A percentile compares a stretch with the other conserved stretches of the same genome.
These are phyloP conservation scores for Enhydra lutris DNA, from an alignment of 2,113 vertebrate species.

Conservation along the genomic window DNA sequence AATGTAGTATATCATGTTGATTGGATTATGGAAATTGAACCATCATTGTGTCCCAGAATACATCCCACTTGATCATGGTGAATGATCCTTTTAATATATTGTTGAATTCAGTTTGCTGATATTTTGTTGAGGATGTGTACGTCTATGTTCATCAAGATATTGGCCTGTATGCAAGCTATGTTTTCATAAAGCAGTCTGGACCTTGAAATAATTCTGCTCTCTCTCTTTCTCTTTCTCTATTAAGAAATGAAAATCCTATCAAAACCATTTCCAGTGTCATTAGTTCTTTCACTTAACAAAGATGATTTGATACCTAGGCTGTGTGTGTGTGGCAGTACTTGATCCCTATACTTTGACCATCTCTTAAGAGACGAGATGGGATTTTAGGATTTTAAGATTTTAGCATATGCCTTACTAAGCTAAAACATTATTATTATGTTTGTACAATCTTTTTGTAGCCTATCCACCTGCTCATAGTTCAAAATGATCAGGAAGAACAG, in stretches of 20 bases:
- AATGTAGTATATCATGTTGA: background rate
- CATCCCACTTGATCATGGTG: background rate
- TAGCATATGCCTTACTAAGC: background rate
- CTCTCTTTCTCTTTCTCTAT: background rate
- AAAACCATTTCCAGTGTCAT: background rate
- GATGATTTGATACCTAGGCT: background rate
- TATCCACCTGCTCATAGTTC: background rate
- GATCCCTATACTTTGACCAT: background rate
- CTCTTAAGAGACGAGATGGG: background rate
- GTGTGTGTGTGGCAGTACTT: background rate
- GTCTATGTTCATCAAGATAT: background rate
- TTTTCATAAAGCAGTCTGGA: background rate
- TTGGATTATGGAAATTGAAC: background rate
- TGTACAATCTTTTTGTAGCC: background rate
- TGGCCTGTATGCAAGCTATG: background rate
- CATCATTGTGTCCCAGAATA: background rate
- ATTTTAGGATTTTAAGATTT: background rate
- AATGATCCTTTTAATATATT: background rate
- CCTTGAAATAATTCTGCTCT: background rate
- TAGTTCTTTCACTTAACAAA: background rate
- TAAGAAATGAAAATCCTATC: conserved; percentile 4
- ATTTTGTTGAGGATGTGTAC: background rate
- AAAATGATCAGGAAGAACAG: background rate
- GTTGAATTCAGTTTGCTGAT: background rate
- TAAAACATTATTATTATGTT: background rate